Evolutionary conservation across 2,888 invertebrate genomes (phyloP), one percentile per base, ranked within the genome.

Genomic region (Lasioglossum villosulum): DNA sequence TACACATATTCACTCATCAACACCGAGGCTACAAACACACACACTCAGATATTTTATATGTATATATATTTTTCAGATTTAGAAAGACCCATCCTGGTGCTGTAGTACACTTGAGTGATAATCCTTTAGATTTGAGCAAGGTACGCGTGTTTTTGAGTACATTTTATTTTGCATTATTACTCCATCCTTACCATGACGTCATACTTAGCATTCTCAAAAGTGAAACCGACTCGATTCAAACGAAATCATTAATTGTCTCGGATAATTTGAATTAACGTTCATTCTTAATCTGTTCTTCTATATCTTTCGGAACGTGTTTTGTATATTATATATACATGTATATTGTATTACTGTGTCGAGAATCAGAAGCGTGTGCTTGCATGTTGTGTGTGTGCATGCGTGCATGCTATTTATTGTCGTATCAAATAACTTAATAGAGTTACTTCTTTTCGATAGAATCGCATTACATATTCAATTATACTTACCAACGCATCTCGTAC

Each of bases 81-180:
- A 97, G 98, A 95, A 98, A 98, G 96, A 99, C 98, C 92, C 99
- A 99, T 96, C 99, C 99, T 82, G 99, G 99, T 86, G 96, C 98
- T 89, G 98, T 99, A 92, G 98, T 99, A 93, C 99, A 99, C 96
- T 97, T 99, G 94, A 98, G 98, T 96, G 99, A 99, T 96, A 99
- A 99, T 96, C 99, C 99, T 87, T 96, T 98, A 94, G 99, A 99
- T 96, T 97, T 98, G 92, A 99, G 98, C 96, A 99, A 99, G 97
- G 99, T 99, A 96, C 90, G 91, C 90, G 91, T 86, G 91, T 91
- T 90, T 91, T 91, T 91, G 91, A 91, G 91, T 91, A 91, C 88
- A 90, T 91, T 89, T 90, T 91, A 88, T 91, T 91, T 90, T 91
- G 88, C 90, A 91, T 91, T 91, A 90, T 90, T 90, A 63, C 84